These are phyloP conservation scores for Drosophila acutilabella DNA, from an alignment of 2,888 invertebrate genomes.

Conservation along the genomic window DNA sequence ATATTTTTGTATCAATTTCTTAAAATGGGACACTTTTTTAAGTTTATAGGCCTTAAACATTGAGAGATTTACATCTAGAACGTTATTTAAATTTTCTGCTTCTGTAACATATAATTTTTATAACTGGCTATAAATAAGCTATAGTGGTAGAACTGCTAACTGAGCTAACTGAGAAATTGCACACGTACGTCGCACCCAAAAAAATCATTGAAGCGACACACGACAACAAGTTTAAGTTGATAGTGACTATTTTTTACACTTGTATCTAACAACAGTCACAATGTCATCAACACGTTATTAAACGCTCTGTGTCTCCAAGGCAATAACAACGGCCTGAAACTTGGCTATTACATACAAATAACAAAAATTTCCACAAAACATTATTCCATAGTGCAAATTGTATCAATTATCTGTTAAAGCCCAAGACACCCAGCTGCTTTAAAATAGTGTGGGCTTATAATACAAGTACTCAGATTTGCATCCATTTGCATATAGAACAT, in stretches of 20 bases:
- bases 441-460: conserved; percentile 58
- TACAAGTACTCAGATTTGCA: conserved; percentile 54
- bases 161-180: conserved; percentile 62
- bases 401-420: conserved; percentile 50
- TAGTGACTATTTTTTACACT: background rate
- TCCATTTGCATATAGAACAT: conserved; percentile 45
- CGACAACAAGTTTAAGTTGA: conserved; percentile 27
- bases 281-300: conserved; percentile 39
- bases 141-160: conserved; percentile 18
- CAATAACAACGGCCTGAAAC: conserved; percentile 11
- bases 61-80: background rate
- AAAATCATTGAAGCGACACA: conserved; percentile 59
- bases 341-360: conserved; percentile 13
- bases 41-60: background rate
- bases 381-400: conserved; percentile 22
- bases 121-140: background rate
- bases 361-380: conserved; percentile 23
- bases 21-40: no score
- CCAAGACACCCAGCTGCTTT: conserved; percentile 43
- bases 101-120: background rate
- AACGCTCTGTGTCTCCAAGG: conserved; percentile 22
- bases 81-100: background rate
- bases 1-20: no score
- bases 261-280: conserved; percentile 33
- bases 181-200: conserved; percentile 21